Base-by-base conservation (phyloP, 1,140 invertebrate species). In the Calliphora vicina region DNA sequence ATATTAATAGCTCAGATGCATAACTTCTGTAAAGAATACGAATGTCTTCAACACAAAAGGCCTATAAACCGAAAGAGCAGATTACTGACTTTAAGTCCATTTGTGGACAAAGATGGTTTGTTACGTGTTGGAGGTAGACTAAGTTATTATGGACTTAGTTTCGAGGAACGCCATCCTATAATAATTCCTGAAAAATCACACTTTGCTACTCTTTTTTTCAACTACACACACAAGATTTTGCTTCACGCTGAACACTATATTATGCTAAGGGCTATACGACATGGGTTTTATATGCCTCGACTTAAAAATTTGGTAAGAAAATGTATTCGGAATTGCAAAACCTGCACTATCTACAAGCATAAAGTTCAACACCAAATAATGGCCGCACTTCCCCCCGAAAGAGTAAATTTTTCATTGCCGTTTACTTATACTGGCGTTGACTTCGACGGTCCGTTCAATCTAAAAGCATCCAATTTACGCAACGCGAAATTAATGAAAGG, bases 71-170 rank as follows among this genome's bases (percentile, higher is more conserved):
- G 12, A 8, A 42, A 23, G 42, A 82, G 81, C 23, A 27, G 12
- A 35, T n/a, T 72, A 15, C 29, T 72, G 10, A 20, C 26, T 13
- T 23, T 82, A 20, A 71, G 9, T 17, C 81, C 81, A 10, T 72
- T 82, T 42, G n/a, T 82, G 20, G 67, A 72, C 29, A 35, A 61
- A 43, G 10, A 29, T n/a, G 50, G n/a, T n/a, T n/a, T n/a, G n/a
- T n/a, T n/a, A 50, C 72, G 72, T 5, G 72, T 74, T 26, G 72
- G 72, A 29, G 72, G 72, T 26, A 27, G 72, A 74, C 27, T 74
- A 27, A 74, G 26, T 29, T 26, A 74, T 26, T 74, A 23, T 27
- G 29, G n/a, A 23, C n/a, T 80, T n/a, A 35, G n/a, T 57, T 72
- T 42, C 23, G 12, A 72, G 2, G 61, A 26, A 23, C 61, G 67